A percentile compares a stretch with the other conserved stretches of the same genome.
Evolutionary conservation across 1,140 invertebrate species (phyloP).

Genomic region (Drosophila willistoni): DNA sequence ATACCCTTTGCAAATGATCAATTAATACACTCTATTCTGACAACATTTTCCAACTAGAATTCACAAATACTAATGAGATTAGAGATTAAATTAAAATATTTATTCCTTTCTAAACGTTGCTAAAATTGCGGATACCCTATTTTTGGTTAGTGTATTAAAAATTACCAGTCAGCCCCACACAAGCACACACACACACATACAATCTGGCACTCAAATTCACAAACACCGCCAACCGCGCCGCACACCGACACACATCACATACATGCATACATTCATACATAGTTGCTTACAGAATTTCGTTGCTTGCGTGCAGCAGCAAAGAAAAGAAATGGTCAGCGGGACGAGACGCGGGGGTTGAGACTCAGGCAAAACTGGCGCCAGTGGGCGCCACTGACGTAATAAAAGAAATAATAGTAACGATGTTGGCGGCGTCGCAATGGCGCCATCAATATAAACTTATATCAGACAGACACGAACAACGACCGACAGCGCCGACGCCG

Average conservation of each 20-base stretch:
- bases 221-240: not conserved
- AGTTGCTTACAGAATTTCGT: constrained; percentile 55
- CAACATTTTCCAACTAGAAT: too few relatives aligned
- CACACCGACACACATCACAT: constrained; percentile 3
- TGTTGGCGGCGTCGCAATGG: constrained; percentile 79
- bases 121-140: not conserved
- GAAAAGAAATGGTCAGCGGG: constrained; percentile 27
- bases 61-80: too few relatives aligned
- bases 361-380: constrained; percentile 67
- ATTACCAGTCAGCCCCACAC: constrained; percentile 54
- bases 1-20: not conserved
- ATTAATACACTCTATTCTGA: too few relatives aligned
- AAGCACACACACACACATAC: constrained; percentile 25
- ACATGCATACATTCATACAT: constrained; percentile 6
- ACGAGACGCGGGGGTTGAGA: constrained; percentile 58
- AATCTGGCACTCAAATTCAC: constrained; percentile 22
- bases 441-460: constrained; percentile 81
- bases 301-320: constrained; percentile 69
- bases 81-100: too few relatives aligned
- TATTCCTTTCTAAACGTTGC: not conserved
- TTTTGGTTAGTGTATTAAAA: constrained; percentile 14
- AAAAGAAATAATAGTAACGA: constrained; percentile 83
- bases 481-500: constrained; percentile 37
- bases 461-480: constrained; percentile 73
- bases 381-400: constrained; percentile 83